Conservation (phyloP, 1,140 invertebrate species). For the Meloidogyne chitwoodi region DNA sequence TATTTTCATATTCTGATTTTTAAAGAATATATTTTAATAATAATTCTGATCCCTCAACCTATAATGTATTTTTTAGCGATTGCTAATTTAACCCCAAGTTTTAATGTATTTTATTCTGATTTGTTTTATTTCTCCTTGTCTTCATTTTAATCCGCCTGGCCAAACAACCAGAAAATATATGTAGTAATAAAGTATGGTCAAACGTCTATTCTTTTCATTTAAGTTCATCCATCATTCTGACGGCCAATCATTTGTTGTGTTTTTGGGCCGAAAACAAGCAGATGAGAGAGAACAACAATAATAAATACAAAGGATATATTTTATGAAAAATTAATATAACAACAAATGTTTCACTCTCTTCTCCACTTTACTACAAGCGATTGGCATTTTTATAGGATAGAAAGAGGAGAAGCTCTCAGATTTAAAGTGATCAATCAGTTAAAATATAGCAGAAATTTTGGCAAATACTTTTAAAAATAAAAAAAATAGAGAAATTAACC, state of each 20-base stretch:
- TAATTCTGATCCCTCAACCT: no score
- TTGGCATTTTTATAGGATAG: neutral
- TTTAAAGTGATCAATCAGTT: neutral
- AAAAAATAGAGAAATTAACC: neutral
- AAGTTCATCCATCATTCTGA: conserved; percentile 19
- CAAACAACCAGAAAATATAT: neutral
- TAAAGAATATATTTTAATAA: no score
- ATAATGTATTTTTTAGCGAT: no score
- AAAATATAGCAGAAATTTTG: neutral
- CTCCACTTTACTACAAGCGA: neutral
- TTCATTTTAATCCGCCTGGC: neutral
- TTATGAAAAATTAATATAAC: neutral
- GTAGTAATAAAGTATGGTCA: neutral
- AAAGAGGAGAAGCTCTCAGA: no score
- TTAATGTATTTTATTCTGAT: neutral
- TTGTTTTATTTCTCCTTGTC: neutral
- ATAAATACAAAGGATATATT: neutral
- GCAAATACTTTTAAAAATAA: neutral
- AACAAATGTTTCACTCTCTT: neutral
- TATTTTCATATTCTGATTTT: no score
- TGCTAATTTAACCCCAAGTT: no score
- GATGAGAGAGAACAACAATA: neutral
- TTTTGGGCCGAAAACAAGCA: conserved; percentile 6
- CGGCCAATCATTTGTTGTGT: conserved; percentile 21
- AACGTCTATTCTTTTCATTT: neutral